Evolutionary conservation across 2,113 vertebrate species (phyloP).

Genomic region (Antechinus stuartii): DNA sequence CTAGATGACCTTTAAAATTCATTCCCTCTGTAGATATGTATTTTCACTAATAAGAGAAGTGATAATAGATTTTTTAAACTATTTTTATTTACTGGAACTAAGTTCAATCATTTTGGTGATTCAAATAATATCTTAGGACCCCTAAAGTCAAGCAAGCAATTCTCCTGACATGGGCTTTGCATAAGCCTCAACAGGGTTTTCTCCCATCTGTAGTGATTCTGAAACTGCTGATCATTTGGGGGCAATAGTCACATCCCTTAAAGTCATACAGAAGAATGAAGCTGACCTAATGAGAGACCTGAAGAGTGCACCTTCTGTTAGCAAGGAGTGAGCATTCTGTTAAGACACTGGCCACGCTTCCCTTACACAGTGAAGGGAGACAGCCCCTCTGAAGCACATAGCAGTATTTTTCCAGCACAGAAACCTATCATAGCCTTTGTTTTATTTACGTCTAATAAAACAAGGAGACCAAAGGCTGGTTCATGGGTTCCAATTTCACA

Average conservation of each 20-base stretch:
- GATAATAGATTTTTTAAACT: not conserved
- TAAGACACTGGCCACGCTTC: not conserved
- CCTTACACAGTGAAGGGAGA: conserved; percentile 40
- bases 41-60: not conserved
- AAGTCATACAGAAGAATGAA: not conserved
- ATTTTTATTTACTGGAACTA: not conserved
- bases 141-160: not conserved
- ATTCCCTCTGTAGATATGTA: not conserved
- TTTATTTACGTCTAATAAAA: conserved; percentile 55
- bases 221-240: not conserved
- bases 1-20: not conserved
- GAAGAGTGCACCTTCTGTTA: conserved; percentile 5
- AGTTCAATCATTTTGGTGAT: not conserved
- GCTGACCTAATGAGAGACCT: not conserved
- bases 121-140: not conserved
- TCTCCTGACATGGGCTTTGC: not conserved
- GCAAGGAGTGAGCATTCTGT: conserved; percentile 19
- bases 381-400: not conserved
- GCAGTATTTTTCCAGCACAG: conserved; percentile 30
- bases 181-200: not conserved
- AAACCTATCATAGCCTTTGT: conserved; percentile 34
- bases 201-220: not conserved
- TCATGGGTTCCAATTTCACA: conserved; percentile 35
- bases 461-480: conserved; percentile 33
- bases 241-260: not conserved